Conservation (phyloP, 2,113 vertebrate species). For the Aythya baeri region DNA sequence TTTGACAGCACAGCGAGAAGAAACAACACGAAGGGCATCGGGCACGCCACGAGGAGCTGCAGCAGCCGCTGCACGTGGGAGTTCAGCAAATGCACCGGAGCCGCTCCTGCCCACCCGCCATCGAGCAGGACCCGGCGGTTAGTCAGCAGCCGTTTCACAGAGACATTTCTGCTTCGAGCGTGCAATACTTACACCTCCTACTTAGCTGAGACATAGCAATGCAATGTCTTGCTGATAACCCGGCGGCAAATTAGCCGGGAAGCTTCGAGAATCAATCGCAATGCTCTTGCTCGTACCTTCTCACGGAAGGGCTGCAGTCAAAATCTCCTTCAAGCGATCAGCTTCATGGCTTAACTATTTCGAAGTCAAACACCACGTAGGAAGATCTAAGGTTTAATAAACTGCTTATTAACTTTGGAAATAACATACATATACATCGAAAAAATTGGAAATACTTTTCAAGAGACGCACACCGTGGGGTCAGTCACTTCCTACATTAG, state of each 20-base stretch:
- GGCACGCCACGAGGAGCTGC: background rate
- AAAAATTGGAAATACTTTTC: background rate
- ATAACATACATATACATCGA: background rate
- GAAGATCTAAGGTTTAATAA: background rate
- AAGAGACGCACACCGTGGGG: background rate
- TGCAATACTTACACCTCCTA: background rate
- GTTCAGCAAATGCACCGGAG: background rate
- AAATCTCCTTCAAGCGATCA: background rate
- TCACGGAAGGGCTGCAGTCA: fast-evolving
- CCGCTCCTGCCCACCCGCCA: background rate
- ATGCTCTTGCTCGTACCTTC: background rate
- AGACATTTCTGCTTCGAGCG: background rate
- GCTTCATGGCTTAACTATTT: background rate
- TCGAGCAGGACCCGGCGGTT: background rate
- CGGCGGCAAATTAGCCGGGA: background rate
- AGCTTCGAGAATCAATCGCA: background rate
- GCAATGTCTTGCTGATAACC: background rate
- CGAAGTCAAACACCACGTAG: background rate
- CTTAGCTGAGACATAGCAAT: background rate
- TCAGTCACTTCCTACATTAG: background rate
- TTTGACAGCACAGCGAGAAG: background rate
- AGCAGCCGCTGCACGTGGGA: background rate
- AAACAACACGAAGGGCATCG: fast-evolving
- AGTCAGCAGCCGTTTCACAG: background rate
- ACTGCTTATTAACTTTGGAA: background rate